These are phyloP conservation scores for Oryzias celebensis DNA, from an alignment of 2,113 vertebrate species.

Conservation along the genomic window DNA sequence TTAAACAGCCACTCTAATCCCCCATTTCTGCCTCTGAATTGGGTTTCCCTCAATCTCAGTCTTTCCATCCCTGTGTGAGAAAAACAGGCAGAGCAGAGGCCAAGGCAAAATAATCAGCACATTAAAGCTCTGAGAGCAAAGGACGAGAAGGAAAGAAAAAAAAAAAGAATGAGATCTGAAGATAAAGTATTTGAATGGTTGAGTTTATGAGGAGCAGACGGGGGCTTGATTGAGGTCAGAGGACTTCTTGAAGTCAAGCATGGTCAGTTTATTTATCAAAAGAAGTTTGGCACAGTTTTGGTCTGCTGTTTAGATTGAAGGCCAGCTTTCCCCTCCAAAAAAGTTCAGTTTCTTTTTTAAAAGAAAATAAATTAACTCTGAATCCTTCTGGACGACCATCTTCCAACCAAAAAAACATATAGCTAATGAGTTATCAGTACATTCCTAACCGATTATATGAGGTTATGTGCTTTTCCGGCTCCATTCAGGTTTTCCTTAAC, in stretches of 20 bases:
- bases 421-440: too few species aligned
- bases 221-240: conserved; percentile 57
- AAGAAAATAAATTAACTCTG: conserved; percentile 3
- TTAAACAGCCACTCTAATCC: conserved; percentile 79
- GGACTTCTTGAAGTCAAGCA: conserved; percentile 31
- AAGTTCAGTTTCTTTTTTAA: not conserved
- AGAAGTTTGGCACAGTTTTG: not conserved
- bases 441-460: too few species aligned
- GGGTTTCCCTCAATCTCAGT: conserved; percentile 76
- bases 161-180: conserved; percentile 26
- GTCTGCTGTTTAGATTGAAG: not conserved
- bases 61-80: conserved; percentile 64
- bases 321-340: not conserved
- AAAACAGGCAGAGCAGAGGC: conserved; percentile 59
- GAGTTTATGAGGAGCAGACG: conserved; percentile 33
- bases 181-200: conserved; percentile 52
- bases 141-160: conserved; percentile 6
- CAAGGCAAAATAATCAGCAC: conserved; percentile 63
- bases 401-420: conserved; percentile 7
- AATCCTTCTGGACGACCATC: not conserved
- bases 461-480: not conserved
- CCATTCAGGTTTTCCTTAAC: conserved; percentile 7
- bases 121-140: conserved; percentile 52
- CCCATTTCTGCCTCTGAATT: conserved; percentile 72
- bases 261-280: conserved; percentile 17